Evolutionary conservation across 2,797 vertebrate genomes (phyloP), one percentile per base, ranked within the genome.

Genomic region (Setipinna tenuifilis): DNA sequence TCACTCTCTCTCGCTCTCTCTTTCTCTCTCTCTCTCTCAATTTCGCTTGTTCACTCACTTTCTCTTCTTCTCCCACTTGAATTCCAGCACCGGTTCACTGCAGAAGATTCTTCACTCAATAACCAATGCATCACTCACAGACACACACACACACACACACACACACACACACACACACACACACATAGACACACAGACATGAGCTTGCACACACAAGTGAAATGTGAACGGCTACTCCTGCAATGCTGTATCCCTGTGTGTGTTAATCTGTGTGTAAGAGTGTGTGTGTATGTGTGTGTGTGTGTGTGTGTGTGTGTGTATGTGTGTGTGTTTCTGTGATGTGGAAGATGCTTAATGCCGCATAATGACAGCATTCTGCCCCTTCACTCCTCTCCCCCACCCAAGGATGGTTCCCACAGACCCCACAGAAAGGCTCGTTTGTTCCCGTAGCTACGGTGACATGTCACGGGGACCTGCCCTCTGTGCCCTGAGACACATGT

Each of bases 321-420:
- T 78, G 71, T 78, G 71, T 78, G 71, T 78, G 35, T 57, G 41
- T 75, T 90, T 83, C 90, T 91, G 89, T 89, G 88, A 88, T 88
- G 35, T 78, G 71, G 17, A 78, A 78, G 90, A 90, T 88, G 87
- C 87, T 78, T 84, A 86, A 84, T 78, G 17, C 71, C 31, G 89
- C 91, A 95, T 94, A 96, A 95, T 95, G 94, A 94, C 92, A 94
- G 93, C 92, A 95, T 95, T 95, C 94, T 95, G 92, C 91, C 90
- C 91, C 90, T 28, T 11, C 25, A 25, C 25, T 9, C 65, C 28
- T 7, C 2, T 6, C 6, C 35, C 71, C 65, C 68, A 28, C 71
- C 65, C 31, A 28, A 89, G 90, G 94, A 94, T 92, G 89, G 92
- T 95, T 96, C 94, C 94, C 95, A 95, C 94, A 94, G 93, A 95